Base-by-base conservation (phyloP, 2,888 invertebrate genomes). In the Napeogenes sylphis region DNA sequence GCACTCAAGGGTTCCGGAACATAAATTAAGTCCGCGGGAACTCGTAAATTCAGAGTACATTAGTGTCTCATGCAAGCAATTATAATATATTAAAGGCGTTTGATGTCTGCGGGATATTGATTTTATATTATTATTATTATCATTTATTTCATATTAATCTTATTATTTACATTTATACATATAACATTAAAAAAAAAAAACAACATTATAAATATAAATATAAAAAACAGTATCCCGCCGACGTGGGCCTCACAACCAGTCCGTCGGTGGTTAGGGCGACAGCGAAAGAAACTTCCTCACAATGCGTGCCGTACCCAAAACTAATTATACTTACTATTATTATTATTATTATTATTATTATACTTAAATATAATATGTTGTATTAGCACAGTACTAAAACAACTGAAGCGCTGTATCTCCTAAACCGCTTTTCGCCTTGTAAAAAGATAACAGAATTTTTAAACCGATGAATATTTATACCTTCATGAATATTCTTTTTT, bases 381-480 rank as follows among this genome's bases (percentile, higher is more conserved):
- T 42, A 42, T 3, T 42, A 42, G 10, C 12, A 42, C 10, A 35
- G 21, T 21, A 21, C 21, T 21, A 21, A 21, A 21, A 21, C 35
- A 35, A 35, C 35, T 35, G 35, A 21, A 21, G 21, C 21, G 21
- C 21, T 21, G 38, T 38, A 38, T 42, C 10, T 42, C 42, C 42
- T 1, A 42, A 42, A 42, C 42, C 10, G 42, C 42, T 42, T 42
- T 10, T 10, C 42, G 21, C 21, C 21, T 21, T 38, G 8, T 51
- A 21, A 51, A 10, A 21, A 14, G 51, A 51, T 51, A 51, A 51
- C 14, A 30, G 46, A n/a, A 5, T n/a, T 46, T 14, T 51, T 51
- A 51, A n/a, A 51, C 14, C 51, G 30, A 51, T 51, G 51, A 51
- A 51, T 51, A 51, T 51, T 51, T 51, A 51, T 51, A 51, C 21